Conservation (phyloP, 2,113 vertebrate genomes). For the Tetrao urogallus region DNA sequence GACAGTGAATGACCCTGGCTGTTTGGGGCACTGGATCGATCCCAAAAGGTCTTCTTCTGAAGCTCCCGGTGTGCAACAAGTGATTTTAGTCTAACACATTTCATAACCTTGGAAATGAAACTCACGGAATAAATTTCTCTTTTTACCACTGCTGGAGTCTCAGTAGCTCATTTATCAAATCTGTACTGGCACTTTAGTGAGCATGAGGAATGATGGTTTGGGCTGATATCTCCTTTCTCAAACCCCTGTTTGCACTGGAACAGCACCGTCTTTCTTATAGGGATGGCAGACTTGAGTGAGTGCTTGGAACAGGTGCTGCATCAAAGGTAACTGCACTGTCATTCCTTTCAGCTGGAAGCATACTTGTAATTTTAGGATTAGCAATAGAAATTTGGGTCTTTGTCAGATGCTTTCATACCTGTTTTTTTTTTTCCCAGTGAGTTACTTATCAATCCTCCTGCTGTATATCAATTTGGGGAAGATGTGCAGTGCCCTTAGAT, state of each 20-base stretch:
- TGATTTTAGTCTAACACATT: background rate
- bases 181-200: background rate
- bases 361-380: slow-evolving; percentile 21
- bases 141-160: background rate
- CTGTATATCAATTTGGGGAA: background rate
- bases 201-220: background rate
- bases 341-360: background rate
- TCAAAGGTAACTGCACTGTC: background rate
- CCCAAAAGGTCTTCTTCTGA: background rate
- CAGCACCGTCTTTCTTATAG: background rate
- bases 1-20: background rate
- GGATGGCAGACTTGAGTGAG: background rate
- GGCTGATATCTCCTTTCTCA: background rate
- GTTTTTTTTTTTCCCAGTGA: background rate
- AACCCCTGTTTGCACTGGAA: background rate
- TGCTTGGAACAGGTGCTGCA: background rate
- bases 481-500: background rate
- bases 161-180: background rate
- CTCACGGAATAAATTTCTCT: slow-evolving; percentile 1
- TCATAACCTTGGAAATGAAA: slow-evolving; percentile 11
- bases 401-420: background rate
- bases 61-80: background rate
- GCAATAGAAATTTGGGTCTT: background rate
- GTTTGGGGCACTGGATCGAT: background rate
- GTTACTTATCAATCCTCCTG: background rate